These are phyloP conservation scores for Ivindomyrus marchei DNA, from an alignment of 2,113 vertebrate genomes.

Conservation along the genomic window DNA sequence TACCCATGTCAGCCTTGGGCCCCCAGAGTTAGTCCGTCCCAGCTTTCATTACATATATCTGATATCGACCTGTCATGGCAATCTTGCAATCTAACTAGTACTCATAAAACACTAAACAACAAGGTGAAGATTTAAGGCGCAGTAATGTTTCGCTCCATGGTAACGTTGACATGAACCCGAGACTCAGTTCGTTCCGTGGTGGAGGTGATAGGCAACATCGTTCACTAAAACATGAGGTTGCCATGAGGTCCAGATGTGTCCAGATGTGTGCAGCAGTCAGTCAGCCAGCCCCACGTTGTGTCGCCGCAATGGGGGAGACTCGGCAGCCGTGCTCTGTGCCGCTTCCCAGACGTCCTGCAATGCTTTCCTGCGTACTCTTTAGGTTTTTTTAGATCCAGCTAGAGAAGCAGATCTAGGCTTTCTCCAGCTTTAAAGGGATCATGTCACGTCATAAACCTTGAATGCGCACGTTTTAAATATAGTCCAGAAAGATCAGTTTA, in stretches of 20 bases:
- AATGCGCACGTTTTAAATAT: not conserved
- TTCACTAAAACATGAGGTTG: not conserved
- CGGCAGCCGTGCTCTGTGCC: not conserved
- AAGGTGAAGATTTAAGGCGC: not conserved
- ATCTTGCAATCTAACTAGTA: not conserved
- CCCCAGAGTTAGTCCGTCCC: not conserved
- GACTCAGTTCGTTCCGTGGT: too few relatives aligned
- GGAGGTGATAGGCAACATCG: not conserved
- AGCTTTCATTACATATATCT: not conserved
- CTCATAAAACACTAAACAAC: not conserved
- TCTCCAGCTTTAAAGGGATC: not conserved
- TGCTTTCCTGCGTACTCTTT: not conserved
- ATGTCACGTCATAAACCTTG: not conserved
- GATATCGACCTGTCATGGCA: not conserved
- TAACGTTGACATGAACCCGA: not conserved
- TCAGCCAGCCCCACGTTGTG: conserved; percentile 25
- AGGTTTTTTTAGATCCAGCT: not conserved
- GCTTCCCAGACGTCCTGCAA: not conserved
- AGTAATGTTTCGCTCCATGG: not conserved
- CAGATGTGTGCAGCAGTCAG: not conserved
- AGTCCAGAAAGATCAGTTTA: not conserved
- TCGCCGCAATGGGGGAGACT: not conserved
- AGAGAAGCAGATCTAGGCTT: not conserved
- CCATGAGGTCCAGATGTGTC: conserved; percentile 10
- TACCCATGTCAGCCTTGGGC: not conserved